Evolutionary conservation across 2,113 vertebrate species (phyloP), one percentile per base, ranked within the genome.

Genomic region (Nematolebias whitei): DNA sequence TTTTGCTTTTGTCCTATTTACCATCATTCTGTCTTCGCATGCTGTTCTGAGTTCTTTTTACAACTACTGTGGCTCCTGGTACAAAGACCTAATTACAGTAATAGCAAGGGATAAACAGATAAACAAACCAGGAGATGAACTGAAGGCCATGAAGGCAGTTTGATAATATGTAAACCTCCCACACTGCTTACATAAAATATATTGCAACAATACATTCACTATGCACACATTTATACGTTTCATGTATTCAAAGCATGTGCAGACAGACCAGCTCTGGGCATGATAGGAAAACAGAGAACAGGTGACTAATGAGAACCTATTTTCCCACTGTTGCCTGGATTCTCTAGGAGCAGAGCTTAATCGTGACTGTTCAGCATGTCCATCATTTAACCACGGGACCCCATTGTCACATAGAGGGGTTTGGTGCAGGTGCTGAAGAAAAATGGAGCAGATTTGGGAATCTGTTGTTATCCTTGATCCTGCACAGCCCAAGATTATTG

Each of bases 1-100:
- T 80, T 89, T 84, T 76, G 62, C 80, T 78, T 85, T 83, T 84
- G 85, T 87, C 78, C 81, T 86, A 79, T 87, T 90, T 88, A 85
- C 82, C 83, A 73, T 85, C 79, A 74, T 86, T 85, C 68, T 84
- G 76, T 85, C 82, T 83, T 78, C 76, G 50, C 83, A 84, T 79
- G 85, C 83, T 83, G 83, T 77, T 80, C 67, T 62, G 78, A 58
- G 63, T 76, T 75, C 63, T 64, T 80, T 74, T 85, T 84, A 84
- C 53, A 63, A 79, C 79, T 71, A 64, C 74, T 79, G 84, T 71
- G 66, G 77, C 79, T 85, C 76, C 51, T 76, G 69, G 74, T 85
- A 85, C 81, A 86, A 88, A 87, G 79, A 85, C 76, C 80, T 88
- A 88, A 91, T 91, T 89, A 91, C 84, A 74, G 74, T 85, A 85